Base-by-base conservation (phyloP, 2,113 vertebrate species). In the Crotalus helleri region DNA sequence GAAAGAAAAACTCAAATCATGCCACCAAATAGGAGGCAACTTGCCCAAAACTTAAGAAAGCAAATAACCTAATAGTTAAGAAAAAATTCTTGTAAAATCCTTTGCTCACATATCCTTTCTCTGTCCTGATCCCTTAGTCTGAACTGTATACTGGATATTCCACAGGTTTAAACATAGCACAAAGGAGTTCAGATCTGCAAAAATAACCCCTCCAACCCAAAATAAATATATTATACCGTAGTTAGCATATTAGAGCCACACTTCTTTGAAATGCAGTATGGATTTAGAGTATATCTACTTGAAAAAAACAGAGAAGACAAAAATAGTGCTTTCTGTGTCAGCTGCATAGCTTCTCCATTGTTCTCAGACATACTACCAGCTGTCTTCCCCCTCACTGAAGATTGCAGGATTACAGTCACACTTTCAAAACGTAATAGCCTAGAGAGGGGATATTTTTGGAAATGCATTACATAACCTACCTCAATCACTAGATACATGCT, bases 401-500 rank as follows among this genome's bases (percentile, higher is more conserved):
- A 95, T 94, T 94, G 95, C 95, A 97, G 93, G 93, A 96, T 95
- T 92, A 97, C 93, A 95, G 90, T 96, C 94, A 97, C 94, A 94
- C 92, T 95, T 96, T 92, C 96, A 97, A 93, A 92, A 94, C 89
- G 93, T 95, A 97, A 97, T 81, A 69, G 97, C 96, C 96, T 95
- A 95, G 95, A 94, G 93, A 97, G 95, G 95, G 96, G 96, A 96
- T 98, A 98, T 98, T 98, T 98, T 98, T 98, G 97, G 97, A 98
- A 97, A 98, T 96, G 96, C 96, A 98, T 98, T 98, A 97, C 97
- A 98, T 98, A 98, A 98, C 96, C 97, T 96, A 89, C 94, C 88
- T 93, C 74, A 58, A 91, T 59, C 91, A 90, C 54, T 85, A 89
- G 9, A 92, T 91, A 58, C 86, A 74, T 21, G 87, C 87, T 86